phyloP scores from a whole-genome alignment of 2,113 vertebrate species.

The Mohoua ochrocephala region DNA sequence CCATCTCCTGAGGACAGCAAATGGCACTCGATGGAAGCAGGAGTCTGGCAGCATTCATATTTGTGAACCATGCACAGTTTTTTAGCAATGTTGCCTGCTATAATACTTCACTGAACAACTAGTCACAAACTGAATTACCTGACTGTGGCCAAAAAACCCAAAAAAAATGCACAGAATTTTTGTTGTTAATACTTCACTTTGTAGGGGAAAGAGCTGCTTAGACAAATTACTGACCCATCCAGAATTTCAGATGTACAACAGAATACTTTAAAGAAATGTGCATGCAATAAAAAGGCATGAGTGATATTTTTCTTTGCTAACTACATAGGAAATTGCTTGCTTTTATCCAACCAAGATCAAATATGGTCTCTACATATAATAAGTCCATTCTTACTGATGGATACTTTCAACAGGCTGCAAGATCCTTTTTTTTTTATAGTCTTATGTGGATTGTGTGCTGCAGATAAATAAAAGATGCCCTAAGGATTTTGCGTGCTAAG shows the following conservation, averaged over 20 bases:
- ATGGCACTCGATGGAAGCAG: accelerated
- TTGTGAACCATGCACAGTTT: background rate
- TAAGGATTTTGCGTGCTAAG: background rate
- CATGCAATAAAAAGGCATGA: background rate
- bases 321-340: background rate
- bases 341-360: background rate
- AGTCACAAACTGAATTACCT: background rate
- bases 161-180: background rate
- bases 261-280: background rate
- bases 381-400: background rate
- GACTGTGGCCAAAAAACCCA: background rate
- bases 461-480: background rate
- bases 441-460: background rate
- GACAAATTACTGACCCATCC: background rate
- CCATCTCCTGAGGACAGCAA: background rate
- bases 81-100: background rate
- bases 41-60: background rate
- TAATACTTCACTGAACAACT: background rate
- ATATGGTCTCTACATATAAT: background rate
- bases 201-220: background rate
- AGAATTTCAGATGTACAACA: background rate
- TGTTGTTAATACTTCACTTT: background rate
- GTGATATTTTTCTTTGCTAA: background rate
- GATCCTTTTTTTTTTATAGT: background rate
- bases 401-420: background rate